phyloP scores from a whole-genome alignment of 2,113 vertebrate genomes.

The Amia ocellicauda region DNA sequence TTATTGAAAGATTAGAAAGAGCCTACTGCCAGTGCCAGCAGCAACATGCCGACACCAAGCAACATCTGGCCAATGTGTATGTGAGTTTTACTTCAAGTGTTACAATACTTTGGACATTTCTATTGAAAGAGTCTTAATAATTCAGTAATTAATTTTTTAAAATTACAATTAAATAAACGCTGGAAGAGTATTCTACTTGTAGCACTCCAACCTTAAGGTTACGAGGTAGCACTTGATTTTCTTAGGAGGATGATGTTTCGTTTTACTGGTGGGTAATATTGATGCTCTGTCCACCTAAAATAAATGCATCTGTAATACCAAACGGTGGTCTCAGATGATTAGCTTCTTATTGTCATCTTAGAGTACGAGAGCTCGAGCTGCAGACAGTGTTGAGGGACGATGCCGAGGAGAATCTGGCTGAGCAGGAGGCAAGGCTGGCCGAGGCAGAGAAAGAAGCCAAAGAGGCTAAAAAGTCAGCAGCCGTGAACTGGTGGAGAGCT shows the following conservation, averaged over 20 bases:
- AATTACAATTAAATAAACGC: too few relatives aligned
- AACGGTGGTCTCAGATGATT: too few relatives aligned
- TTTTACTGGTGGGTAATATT: too few relatives aligned
- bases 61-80: constrained; percentile 66
- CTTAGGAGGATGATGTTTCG: too few relatives aligned
- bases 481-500: constrained; percentile 58
- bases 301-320: too few relatives aligned
- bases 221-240: too few relatives aligned
- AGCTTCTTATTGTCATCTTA: constrained; percentile 41
- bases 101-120: not conserved
- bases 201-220: too few relatives aligned
- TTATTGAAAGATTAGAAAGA: constrained; percentile 46
- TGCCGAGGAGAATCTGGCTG: constrained; percentile 44
- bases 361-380: constrained; percentile 58
- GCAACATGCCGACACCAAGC: constrained; percentile 55
- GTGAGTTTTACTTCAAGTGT: constrained; percentile 38
- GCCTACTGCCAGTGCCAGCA: constrained; percentile 44
- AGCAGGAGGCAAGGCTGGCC: constrained; percentile 31
- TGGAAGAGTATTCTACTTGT: too few relatives aligned
- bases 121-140: too few relatives aligned
- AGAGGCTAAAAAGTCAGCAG: constrained; percentile 48
- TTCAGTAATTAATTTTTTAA: too few relatives aligned
- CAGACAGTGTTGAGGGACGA: constrained; percentile 28
- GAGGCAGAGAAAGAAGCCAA: constrained; percentile 32
- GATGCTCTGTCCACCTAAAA: too few relatives aligned